Evolutionary conservation across 1,140 invertebrate species (phyloP), one percentile per base, ranked within the genome.

Genomic region (Nasonia longicornis): DNA sequence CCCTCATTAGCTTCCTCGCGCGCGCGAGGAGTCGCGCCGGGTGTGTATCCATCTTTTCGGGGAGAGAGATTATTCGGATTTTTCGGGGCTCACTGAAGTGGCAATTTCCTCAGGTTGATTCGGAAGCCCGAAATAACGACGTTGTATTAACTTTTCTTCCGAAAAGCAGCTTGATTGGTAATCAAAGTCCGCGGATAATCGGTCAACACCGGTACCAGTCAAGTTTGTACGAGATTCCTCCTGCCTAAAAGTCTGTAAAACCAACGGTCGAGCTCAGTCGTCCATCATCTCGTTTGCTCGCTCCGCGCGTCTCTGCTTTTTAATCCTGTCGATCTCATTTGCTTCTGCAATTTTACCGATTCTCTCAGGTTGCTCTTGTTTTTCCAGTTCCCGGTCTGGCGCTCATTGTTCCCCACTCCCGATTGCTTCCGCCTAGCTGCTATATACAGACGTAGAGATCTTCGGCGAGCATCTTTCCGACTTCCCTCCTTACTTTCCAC

Each of bases 401-500:
- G 31, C 70, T 69, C 66, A n/a, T 69, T 69, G 7, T 69, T 31
- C 35, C 38, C n/a, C 31, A 29, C 29, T 48, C 14, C 31, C n/a
- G 14, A 80, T 76, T 69, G 29, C 69, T 20, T 75, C 31, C 31
- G 4, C 45, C 48, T 20, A 2, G 8, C 38, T 31, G 26, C 26
- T 26, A 26, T 26, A 73, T 79, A 76, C 66, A 71, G 76, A 20
- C n/a, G 38, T 63, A 29, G 67, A 76, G 67, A 76, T 12, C 45
- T 80, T 75, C 29, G 26, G 35, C 38, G 6, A 73, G 8, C 71
- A 70, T 52, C 12, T 52, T 31, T 11, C 20, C n/a, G 20, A 1
- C 42, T 70, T 81, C 12, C 35, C 22, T 72, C 52, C 74, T 64
- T 72, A 64, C 77, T 69, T 66, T 77, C 69, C 52, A 73, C 38